Conservation (phyloP, 2,113 vertebrate genomes). For the Myotis lucifugus region DNA sequence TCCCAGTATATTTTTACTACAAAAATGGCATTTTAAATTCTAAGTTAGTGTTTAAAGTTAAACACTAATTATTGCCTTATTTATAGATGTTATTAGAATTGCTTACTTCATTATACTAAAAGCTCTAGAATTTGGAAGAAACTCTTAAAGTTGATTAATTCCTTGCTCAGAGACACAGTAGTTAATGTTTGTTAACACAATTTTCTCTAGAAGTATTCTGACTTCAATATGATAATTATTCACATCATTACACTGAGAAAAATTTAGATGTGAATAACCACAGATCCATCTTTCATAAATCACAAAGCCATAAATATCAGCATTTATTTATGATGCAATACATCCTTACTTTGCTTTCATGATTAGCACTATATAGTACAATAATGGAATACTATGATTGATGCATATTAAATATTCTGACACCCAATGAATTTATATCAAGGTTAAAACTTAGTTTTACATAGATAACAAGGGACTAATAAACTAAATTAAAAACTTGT, state of each 20-base stretch:
- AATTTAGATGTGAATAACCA: not conserved
- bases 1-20: not conserved
- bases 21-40: conserved; percentile 23
- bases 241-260: not conserved
- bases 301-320: not conserved
- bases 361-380: not conserved
- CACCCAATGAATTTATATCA: not conserved
- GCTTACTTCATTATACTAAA: conserved; percentile 22
- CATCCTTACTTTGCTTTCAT: conserved; percentile 22
- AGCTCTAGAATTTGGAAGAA: not conserved
- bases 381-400: not conserved
- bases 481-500: conserved; percentile 40
- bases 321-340: not conserved
- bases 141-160: conserved; percentile 19
- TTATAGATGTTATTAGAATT: not conserved
- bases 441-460: conserved; percentile 17
- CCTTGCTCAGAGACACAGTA: not conserved
- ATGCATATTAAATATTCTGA: conserved; percentile 27
- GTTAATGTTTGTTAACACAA: not conserved
- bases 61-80: conserved; percentile 3
- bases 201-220: conserved; percentile 8
- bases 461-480: not conserved
- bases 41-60: not conserved
- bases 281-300: conserved; percentile 8
- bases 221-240: not conserved